Evolutionary conservation across 2,888 invertebrate species (phyloP), one percentile per base, ranked within the genome.

Genomic region (Buathra laborator): DNA sequence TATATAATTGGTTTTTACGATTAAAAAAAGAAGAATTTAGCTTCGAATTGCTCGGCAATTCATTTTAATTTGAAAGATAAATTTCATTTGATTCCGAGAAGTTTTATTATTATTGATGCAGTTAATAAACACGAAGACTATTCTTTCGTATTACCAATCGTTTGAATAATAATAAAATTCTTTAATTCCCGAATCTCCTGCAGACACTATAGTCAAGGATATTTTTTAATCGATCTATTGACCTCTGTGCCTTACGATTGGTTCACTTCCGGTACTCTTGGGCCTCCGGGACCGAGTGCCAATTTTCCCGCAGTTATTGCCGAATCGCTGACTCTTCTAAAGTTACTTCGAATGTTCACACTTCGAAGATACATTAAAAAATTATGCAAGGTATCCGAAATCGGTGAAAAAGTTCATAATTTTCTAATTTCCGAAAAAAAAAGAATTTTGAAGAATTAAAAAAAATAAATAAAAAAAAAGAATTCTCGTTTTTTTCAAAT

Each of bases 211-310:
- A 51, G 89, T 9, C 89, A 81, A 81, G 88, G 91, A 62, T 90
- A 87, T 68, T 94, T 94, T 85, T 10, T 92, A n/a, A 68, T 92
- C 9, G 94, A 94, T 81, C 80, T 94, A 24, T 16, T 93, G 43
- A 92, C 93, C 0, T 92, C 93, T 0, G 43, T 94, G 32, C 92
- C 92, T 0, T 92, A 91, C 62, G 80, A 78, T 3, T 92, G 91
- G 91, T 88, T 92, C 59, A 64, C 83, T 19, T 74, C 70, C 12
- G 71, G 59, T 64, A 32, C 64, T 24, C 84, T 90, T 1, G 43
- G 76, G 24, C 84, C 85, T 48, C 87, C 90, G 2, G 88, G 88
- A 3, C 75, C 84, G 3, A 19, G 89, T 6, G 81, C 85, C 0
- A 89, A 90, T 78, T 89, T 90, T 66, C 37, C 87, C 0, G 81